A percentile compares a stretch with the other conserved stretches of the same genome.
These are phyloP conservation scores for Atractosteus spatula DNA, from an alignment of 2,113 vertebrate species.

Conservation along the genomic window DNA sequence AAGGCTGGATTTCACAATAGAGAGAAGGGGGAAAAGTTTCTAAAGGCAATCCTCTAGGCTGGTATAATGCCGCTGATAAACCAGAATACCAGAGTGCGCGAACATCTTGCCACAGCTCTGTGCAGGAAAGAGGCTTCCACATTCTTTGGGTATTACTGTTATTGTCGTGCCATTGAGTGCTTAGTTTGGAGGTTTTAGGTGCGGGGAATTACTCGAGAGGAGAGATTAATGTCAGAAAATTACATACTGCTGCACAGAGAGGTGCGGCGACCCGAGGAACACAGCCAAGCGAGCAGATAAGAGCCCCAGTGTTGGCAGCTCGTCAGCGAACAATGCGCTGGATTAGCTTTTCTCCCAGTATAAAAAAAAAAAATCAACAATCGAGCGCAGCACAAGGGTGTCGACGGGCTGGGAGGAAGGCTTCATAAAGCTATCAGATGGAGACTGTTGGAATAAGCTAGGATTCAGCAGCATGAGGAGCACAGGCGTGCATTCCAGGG, in stretches of 20 bases:
- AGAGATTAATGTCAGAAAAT: slow-evolving; percentile 31
- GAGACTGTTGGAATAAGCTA: neutral
- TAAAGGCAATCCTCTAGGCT: neutral
- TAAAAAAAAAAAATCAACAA: slow-evolving; percentile 11
- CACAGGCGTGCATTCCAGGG: neutral
- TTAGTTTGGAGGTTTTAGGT: slow-evolving; percentile 20
- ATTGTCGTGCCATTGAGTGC: slow-evolving; percentile 25
- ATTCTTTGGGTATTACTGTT: slow-evolving; percentile 19
- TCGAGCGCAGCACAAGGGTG: slow-evolving; percentile 4
- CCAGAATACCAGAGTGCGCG: neutral
- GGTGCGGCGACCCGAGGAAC: slow-evolving; percentile 9
- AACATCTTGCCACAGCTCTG: neutral
- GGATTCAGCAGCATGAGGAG: neutral
- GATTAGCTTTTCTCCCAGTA: slow-evolving; percentile 15
- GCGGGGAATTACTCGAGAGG: slow-evolving; percentile 25
- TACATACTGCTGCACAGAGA: slow-evolving; percentile 13
- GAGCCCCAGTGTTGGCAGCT: slow-evolving; percentile 4
- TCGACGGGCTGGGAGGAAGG: slow-evolving; percentile 11
- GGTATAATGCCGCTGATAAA: slow-evolving; percentile 6
- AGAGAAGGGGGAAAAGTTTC: neutral
- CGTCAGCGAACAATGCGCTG: slow-evolving; percentile 5
- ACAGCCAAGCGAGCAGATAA: slow-evolving; percentile 20
- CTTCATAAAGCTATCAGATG: neutral
- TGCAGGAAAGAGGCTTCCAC: slow-evolving; percentile 4
- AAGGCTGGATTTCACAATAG: slow-evolving; percentile 7